A percentile compares a stretch with the other conserved stretches of the same genome.
These are phyloP conservation scores for Elaphurus davidianus DNA, from an alignment of 2,113 vertebrate genomes.

Conservation along the genomic window DNA sequence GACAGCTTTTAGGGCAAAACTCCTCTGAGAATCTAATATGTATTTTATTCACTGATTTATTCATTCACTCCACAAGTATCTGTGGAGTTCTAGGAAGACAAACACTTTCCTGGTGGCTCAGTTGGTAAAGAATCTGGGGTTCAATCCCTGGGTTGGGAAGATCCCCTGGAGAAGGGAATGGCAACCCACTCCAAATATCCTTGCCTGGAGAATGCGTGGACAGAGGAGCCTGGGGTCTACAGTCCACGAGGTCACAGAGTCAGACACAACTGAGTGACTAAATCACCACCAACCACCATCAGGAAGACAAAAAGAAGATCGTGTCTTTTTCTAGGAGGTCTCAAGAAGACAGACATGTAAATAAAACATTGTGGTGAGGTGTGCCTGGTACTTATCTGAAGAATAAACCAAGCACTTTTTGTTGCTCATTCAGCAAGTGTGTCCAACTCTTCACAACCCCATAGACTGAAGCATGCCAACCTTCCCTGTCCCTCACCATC, in stretches of 20 bases:
- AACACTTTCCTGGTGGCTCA: background rate
- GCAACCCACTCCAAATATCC: background rate
- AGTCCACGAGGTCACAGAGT: background rate
- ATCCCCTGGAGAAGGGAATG: background rate
- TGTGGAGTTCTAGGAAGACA: slow-evolving; percentile 18
- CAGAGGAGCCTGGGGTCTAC: background rate
- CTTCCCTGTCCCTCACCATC: background rate
- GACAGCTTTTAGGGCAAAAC: slow-evolving; percentile 17
- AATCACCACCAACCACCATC: background rate
- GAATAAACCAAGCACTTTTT: background rate
- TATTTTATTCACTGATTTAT: slow-evolving; percentile 37
- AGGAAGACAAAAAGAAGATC: slow-evolving; percentile 1
- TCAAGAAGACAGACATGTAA: background rate
- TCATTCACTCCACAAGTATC: slow-evolving; percentile 39
- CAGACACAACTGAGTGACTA: background rate
- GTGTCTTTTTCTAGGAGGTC: background rate
- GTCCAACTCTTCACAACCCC: background rate
- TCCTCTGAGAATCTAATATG: background rate
- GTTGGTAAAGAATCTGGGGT: background rate
- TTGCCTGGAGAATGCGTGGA: background rate
- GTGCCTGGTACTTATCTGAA: background rate
- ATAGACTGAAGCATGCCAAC: background rate
- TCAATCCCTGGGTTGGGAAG: background rate
- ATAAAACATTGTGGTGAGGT: background rate
- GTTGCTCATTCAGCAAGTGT: background rate